A percentile compares a stretch with the other conserved stretches of the same genome.
Evolutionary conservation across 2,113 vertebrate genomes (phyloP).

Genomic region (Cavia aperea): DNA sequence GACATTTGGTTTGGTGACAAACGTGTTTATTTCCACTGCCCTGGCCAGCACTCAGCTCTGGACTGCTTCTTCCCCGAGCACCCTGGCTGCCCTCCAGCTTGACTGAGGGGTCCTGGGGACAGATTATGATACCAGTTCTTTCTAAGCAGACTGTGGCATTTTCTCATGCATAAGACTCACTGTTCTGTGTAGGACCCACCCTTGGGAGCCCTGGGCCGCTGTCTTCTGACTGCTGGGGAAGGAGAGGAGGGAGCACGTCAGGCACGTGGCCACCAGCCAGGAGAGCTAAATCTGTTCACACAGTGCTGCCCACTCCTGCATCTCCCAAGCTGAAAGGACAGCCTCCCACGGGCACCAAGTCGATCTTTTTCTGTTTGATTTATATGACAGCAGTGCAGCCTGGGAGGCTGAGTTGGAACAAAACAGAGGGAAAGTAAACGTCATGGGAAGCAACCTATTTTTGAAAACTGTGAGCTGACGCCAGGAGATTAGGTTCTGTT

Average conservation of each 20-base stretch:
- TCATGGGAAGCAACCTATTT: conserved; percentile 69
- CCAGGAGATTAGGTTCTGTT: conserved; percentile 64
- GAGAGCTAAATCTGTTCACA: conserved; percentile 46
- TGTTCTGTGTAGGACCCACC: conserved; percentile 62
- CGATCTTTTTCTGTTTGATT: conserved; percentile 56
- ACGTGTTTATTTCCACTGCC: conserved; percentile 68
- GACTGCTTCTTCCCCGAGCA: conserved; percentile 70
- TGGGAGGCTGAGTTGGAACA: conserved; percentile 49
- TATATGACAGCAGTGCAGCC: conserved; percentile 59
- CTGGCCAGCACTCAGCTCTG: conserved; percentile 69
- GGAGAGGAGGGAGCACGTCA: conserved; percentile 58
- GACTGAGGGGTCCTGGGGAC: conserved; percentile 62
- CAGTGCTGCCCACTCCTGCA: conserved; percentile 46
- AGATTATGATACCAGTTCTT: conserved; percentile 71
- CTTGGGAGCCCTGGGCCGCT: conserved; percentile 30
- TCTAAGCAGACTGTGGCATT: conserved; percentile 71
- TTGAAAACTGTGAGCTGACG: conserved; percentile 63
- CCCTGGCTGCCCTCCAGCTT: conserved; percentile 74
- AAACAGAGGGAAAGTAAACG: conserved; percentile 53
- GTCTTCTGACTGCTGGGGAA: conserved; percentile 56
- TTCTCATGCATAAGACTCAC: conserved; percentile 70
- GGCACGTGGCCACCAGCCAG: conserved; percentile 65
- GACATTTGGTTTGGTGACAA: conserved; percentile 68
- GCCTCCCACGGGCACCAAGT: conserved; percentile 62
- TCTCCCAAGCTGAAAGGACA: conserved; percentile 60